Percentiles rank a stretch among this genome's conserved stretches.
Evolutionary conservation across 2,888 invertebrate species (phyloP).

Genomic region (Antheraea yamamai): DNA sequence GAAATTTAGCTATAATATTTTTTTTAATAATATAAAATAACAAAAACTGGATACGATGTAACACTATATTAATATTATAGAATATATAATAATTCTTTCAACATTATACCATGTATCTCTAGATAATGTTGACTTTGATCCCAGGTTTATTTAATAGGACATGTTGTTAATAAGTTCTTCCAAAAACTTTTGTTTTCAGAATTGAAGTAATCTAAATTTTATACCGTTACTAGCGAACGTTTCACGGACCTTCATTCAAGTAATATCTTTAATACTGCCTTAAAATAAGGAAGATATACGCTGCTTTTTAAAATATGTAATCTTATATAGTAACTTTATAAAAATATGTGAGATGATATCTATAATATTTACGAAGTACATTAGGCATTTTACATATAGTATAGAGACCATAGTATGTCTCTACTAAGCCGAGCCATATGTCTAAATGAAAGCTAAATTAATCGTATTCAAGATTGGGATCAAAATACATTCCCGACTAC

Average conservation of each 20-base stretch:
- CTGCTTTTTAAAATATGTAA: not conserved
- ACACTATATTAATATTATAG: not conserved
- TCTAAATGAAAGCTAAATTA: slow-evolving; percentile 12
- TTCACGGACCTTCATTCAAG: not conserved
- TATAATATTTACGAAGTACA: not conserved
- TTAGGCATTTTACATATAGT: not conserved
- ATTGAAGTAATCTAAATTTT: not conserved
- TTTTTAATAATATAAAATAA: too few species aligned
- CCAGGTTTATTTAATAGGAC: not conserved
- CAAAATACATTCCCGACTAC: slow-evolving; percentile 4
- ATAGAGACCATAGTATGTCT: not conserved
- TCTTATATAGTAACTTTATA: not conserved
- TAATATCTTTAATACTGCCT: not conserved
- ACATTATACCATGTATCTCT: not conserved
- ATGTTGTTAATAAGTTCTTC: not conserved
- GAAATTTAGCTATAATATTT: too few species aligned
- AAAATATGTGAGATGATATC: not conserved
- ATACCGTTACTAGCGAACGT: not conserved
- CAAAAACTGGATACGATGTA: too few species aligned
- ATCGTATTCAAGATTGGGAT: slow-evolving; percentile 14
- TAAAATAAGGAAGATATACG: not conserved
- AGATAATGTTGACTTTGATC: not conserved
- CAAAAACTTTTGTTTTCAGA: not conserved
- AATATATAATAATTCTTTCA: not conserved
- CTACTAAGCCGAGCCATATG: not conserved